Evolutionary conservation across 2,797 vertebrate genomes (phyloP), one percentile per base, ranked within the genome.

Genomic region (Cuniculus paca): DNA sequence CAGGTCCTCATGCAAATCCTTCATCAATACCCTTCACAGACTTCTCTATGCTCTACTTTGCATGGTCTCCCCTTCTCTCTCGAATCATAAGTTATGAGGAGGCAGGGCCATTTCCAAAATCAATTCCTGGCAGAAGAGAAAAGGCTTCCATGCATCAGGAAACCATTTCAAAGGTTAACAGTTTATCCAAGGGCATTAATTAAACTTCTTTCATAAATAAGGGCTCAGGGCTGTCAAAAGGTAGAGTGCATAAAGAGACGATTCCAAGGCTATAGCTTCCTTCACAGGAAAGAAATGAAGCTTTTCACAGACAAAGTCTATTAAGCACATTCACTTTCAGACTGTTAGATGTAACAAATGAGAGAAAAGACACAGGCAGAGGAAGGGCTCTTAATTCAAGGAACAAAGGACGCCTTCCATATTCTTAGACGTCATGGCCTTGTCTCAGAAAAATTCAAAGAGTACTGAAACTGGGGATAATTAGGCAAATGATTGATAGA

Each of bases 141-240:
- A 97, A 77, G 89, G 90, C 74, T 83, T 95, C 75, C 72, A 84
- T 92, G 97, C 95, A 95, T 89, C 94, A 93, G 81, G 90, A 92
- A 98, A 75, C 52, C 54, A 65, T 96, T 97, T 96, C 93, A 98
- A 96, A 98, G 96, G 96, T 98, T 97, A 97, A 84, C 88, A 75
- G 81, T 88, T 80, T 97, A 91, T 96, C 81, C 94, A 97, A 97
- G 93, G 90, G 88, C 89, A 95, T 97, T 97, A 97, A 97, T 97
- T 90, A 97, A 94, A 95, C 52, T 34, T 97, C 94, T 74, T 95
- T 97, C 95, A 96, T 97, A 96, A 96, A 97, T 94, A 98, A 97
- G 94, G 90, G 6, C 75, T 81, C 95, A 42, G n/a, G 61, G 63
- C 96, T 98, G 90, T 95, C 94, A 96, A 91, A 97, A 93, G 75